Percentiles rank a stretch among this genome's conserved stretches.
These are phyloP conservation scores for Drosophila santomea DNA, from an alignment of 1,140 invertebrate species.

Conservation along the genomic window DNA sequence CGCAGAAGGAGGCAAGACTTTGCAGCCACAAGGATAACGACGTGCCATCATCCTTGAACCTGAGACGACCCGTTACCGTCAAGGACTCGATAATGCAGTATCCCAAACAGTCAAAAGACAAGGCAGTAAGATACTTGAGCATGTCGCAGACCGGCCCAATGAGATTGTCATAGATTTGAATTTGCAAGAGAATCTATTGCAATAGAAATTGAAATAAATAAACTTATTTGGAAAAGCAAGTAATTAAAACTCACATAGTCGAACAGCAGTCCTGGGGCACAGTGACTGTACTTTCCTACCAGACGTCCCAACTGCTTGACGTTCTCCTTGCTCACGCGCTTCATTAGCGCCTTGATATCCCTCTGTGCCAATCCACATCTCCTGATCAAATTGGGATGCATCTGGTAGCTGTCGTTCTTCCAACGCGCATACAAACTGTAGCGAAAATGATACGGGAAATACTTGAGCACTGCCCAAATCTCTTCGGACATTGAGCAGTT, in stretches of 20 bases:
- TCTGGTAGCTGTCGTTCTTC: conserved; percentile 95
- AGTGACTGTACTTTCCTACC: conserved; percentile 98
- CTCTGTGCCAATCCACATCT: conserved; percentile 94
- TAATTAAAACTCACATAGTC: conserved; percentile 91
- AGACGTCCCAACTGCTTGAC: conserved; percentile 98
- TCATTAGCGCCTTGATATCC: conserved; percentile 98
- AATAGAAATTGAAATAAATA: conserved; percentile 83
- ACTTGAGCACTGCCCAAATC: conserved; percentile 95
- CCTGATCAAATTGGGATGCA: conserved; percentile 93
- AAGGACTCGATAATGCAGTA: conserved; percentile 98
- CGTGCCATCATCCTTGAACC: conserved; percentile 95
- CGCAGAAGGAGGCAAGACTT: conserved; percentile 96
- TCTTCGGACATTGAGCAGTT: conserved; percentile 98
- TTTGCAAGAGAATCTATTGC: conserved; percentile 91
- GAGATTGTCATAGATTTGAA: conserved; percentile 99
- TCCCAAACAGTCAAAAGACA: conserved; percentile 98
- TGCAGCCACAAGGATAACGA: conserved; percentile 97
- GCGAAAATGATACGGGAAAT: conserved; percentile 96
- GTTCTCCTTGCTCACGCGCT: conserved; percentile 98
- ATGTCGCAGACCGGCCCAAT: conserved; percentile 98
- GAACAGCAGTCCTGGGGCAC: conserved; percentile 97
- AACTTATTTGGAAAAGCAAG: not conserved
- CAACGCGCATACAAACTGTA: conserved; percentile 97
- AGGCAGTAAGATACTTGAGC: conserved; percentile 96
- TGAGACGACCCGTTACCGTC: conserved; percentile 89